Evolutionary conservation across 2,888 invertebrate species (phyloP), one percentile per base, ranked within the genome.

Genomic region (Drosophila parthenogenetica): DNA sequence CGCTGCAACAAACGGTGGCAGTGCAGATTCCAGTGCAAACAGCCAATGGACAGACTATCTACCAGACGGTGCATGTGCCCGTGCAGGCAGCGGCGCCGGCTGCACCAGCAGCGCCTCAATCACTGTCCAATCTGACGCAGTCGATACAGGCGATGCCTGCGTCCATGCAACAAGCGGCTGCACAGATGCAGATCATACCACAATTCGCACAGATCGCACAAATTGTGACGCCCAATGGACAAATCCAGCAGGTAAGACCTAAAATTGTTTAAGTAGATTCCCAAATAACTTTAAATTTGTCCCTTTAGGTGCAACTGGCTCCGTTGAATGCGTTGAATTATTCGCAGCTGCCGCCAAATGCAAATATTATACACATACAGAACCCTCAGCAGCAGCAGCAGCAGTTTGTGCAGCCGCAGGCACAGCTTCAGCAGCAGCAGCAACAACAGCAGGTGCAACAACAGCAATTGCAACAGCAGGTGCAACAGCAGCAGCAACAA

Each of bases 61-160:
- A 98, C 92, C 98, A 99, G 92, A 98, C 98, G 0, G 96, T 99
- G 0, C 98, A 98, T 91, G 95, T 99, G 85, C 98, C 98, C 0
- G 94, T 98, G 16, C 98, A 98, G 92, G 94, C 97, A 45, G 94
- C 82, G 0, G 79, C 83, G 0, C 69, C 95, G 17, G 66, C 82
- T 42, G 76, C 81, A 7, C 94, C 97, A 48, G 94, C 81, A 3
- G 72, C 76, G 0, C 74, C 95, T 16, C 76, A 77, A 45, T 75
- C 82, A 1, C 22, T 94, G 88, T 94, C 94, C 0, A 94, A 95
- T 50, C 93, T 94, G 39, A 67, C 90, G 46, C 79, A 90, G 55
- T 77, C 87, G 0, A 83, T 92, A 2, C 94, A 94, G 48, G 91
- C 91, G 1, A 50, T 90, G 73, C 94, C 94, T 46, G 77, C 88